Percentiles rank a stretch among this genome's conserved stretches.
phyloP scores from a whole-genome alignment of 2,797 vertebrate species.

The Malacoctenus gilli region DNA sequence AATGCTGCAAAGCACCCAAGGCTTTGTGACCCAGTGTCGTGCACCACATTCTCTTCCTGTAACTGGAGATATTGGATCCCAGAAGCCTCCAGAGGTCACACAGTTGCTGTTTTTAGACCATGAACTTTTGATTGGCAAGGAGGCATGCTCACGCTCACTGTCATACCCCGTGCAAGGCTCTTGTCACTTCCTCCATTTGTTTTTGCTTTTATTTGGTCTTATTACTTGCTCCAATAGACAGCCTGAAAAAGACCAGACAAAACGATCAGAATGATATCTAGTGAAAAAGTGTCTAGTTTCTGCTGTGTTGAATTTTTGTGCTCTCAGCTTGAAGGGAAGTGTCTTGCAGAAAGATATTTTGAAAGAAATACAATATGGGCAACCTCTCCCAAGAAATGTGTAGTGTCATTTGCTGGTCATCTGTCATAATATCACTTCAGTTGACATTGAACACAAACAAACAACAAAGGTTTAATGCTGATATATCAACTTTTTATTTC shows the following conservation, averaged over 20 bases:
- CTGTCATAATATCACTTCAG: neutral
- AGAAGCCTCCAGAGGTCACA: constrained; percentile 66
- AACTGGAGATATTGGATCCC: constrained; percentile 74
- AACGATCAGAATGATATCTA: neutral
- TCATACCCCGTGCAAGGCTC: constrained; percentile 5
- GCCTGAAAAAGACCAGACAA: constrained; percentile 1
- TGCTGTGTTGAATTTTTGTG: neutral
- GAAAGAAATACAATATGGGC: constrained; percentile 2
- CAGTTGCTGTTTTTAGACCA: constrained; percentile 76
- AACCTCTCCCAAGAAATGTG: neutral
- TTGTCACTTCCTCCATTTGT: constrained; percentile 7
- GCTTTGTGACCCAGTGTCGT: constrained; percentile 42
- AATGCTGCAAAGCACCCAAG: constrained; percentile 15
- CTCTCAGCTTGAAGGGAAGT: neutral
- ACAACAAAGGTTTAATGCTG: neutral
- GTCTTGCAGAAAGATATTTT: neutral
- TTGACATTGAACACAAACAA: neutral
- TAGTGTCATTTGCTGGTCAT: neutral
- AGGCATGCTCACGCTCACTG: constrained; percentile 54
- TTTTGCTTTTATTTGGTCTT: neutral
- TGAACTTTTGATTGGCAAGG: constrained; percentile 71
- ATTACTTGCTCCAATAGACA: neutral
- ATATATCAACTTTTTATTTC: no score
- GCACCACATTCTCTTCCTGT: constrained; percentile 64
- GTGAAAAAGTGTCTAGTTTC: neutral